phyloP scores from a whole-genome alignment of 2,113 vertebrate species.

The Struthidea cinerea region DNA sequence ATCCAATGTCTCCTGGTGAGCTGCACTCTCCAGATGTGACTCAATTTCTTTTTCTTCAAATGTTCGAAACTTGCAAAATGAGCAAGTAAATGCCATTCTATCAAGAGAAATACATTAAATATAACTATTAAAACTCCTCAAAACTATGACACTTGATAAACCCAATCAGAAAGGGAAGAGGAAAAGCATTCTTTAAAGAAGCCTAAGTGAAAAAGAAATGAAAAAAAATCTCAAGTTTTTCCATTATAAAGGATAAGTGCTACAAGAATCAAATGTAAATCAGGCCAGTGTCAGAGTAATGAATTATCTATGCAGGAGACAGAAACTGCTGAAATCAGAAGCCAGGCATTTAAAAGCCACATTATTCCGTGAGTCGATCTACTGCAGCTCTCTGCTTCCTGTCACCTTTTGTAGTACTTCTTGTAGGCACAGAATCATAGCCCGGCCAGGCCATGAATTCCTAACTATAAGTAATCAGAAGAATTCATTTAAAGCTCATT shows the following conservation, averaged over 20 bases:
- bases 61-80: slow-evolving; percentile 86
- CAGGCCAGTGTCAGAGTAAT: not conserved
- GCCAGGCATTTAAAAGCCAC: not conserved
- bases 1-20: slow-evolving; percentile 82
- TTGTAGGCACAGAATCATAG: not conserved
- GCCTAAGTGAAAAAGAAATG: not conserved
- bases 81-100: slow-evolving; percentile 85
- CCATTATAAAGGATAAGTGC: not conserved
- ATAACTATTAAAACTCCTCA: not conserved
- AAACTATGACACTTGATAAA: not conserved
- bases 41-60: slow-evolving; percentile 88
- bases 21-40: slow-evolving; percentile 80
- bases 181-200: not conserved
- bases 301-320: not conserved
- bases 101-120: not conserved
- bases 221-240: not conserved
- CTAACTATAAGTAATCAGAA: not conserved
- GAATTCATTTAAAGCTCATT: not conserved
- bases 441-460: not conserved
- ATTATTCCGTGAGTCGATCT: not conserved
- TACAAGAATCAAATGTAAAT: not conserved
- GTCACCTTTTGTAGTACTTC: not conserved
- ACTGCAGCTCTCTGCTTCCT: not conserved
- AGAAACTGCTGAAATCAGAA: not conserved
- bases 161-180: not conserved